phyloP scores from a whole-genome alignment of 1,140 invertebrate genomes.

The Trypoxylus dichotomus region DNA sequence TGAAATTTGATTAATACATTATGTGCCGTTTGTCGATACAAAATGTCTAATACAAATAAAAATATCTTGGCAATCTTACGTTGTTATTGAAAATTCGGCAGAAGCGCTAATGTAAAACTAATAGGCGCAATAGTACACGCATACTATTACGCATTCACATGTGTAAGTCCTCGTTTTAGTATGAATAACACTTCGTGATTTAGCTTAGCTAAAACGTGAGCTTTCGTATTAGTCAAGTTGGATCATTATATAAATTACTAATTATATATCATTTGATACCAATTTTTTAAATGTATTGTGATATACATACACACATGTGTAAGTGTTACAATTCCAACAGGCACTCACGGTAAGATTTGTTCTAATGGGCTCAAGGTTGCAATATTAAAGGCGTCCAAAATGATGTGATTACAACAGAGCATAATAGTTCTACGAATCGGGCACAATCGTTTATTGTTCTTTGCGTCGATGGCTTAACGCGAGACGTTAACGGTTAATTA shows the following conservation, averaged over 20 bases:
- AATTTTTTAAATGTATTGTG: background rate
- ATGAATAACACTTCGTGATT: too few species aligned
- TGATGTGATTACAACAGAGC: background rate
- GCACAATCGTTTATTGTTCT: background rate
- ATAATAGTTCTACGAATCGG: conserved; percentile 14
- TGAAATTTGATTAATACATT: too few species aligned
- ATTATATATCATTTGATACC: background rate
- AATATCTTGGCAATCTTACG: too few species aligned
- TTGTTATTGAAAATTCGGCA: too few species aligned
- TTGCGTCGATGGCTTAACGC: background rate
- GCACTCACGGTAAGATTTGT: background rate
- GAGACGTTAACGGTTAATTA: conserved; percentile 14
- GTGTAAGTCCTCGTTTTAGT: too few species aligned
- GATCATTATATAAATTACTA: background rate
- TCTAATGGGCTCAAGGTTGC: background rate
- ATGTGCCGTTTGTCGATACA: too few species aligned
- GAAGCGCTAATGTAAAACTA: too few species aligned
- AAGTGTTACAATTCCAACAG: background rate
- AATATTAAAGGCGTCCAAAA: conserved; percentile 9
- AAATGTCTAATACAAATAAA: too few species aligned
- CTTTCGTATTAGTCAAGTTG: too few species aligned
- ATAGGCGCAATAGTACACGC: too few species aligned
- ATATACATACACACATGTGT: background rate
- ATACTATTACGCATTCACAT: too few species aligned
- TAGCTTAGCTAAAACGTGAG: too few species aligned